Conservation (phyloP, 2,113 vertebrate species). For the human region GRCh38 chr15:77720001-77720500, state of each 20-base stretch:
- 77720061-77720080: not conserved
- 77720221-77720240: conserved; percentile 81
- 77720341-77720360: not conserved
- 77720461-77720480: conserved; percentile 78
- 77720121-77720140: not conserved
- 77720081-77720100: not conserved
- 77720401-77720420: not conserved
- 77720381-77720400: not conserved
- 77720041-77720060: not conserved
- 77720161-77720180: not conserved
- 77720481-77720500: conserved; percentile 77
- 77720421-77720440: conserved; percentile 66
- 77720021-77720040: not conserved
- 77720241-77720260: conserved; percentile 82
- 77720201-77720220: conserved; percentile 80
- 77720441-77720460: conserved; percentile 70
- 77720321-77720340: not conserved
- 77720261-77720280: conserved; percentile 77
- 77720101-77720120: not conserved
- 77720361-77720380: not conserved
- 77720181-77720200: conserved; percentile 52
- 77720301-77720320: not conserved
- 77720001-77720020: no score
- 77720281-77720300: conserved; percentile 77
- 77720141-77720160: not conserved